phyloP scores from a whole-genome alignment of 2,113 vertebrate genomes.

The Tichodroma muraria region DNA sequence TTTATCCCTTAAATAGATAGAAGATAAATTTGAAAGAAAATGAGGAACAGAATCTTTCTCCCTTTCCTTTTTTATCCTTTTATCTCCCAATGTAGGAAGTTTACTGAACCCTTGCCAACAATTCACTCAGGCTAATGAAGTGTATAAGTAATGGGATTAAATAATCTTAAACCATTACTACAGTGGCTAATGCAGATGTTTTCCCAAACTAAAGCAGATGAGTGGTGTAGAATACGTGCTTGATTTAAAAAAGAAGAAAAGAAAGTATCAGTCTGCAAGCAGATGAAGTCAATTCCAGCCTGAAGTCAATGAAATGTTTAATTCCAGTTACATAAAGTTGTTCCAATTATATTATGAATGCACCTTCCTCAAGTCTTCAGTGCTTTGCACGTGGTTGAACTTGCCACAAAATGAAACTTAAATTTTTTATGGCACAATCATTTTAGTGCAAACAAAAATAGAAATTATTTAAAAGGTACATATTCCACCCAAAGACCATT shows the following conservation, averaged over 20 bases:
- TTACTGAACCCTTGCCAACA: constrained; percentile 74
- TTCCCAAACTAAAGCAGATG: constrained; percentile 63
- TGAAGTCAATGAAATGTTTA: constrained; percentile 53
- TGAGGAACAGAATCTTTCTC: constrained; percentile 49
- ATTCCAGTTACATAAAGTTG: constrained; percentile 27
- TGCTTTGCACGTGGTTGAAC: neutral
- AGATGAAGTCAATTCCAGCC: constrained; percentile 47
- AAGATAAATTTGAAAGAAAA: constrained; percentile 68
- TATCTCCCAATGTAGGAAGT: constrained; percentile 67
- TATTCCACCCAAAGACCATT: neutral
- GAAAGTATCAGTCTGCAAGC: constrained; percentile 41
- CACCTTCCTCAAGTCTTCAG: neutral
- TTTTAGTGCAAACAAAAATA: constrained; percentile 1
- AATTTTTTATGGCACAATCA: neutral
- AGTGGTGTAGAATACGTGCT: constrained; percentile 47
- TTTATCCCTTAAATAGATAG: constrained; percentile 59
- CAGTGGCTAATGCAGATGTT: constrained; percentile 69
- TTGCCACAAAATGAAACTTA: neutral
- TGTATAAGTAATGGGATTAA: constrained; percentile 76
- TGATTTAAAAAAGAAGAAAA: constrained; percentile 66
- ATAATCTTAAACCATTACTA: constrained; percentile 73
- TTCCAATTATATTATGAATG: neutral
- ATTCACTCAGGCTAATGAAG: constrained; percentile 81
- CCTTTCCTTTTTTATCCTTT: constrained; percentile 65
- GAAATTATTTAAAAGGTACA: neutral